Base-by-base conservation (phyloP, 2,888 invertebrate genomes). In the Oligia fasciuncula region DNA sequence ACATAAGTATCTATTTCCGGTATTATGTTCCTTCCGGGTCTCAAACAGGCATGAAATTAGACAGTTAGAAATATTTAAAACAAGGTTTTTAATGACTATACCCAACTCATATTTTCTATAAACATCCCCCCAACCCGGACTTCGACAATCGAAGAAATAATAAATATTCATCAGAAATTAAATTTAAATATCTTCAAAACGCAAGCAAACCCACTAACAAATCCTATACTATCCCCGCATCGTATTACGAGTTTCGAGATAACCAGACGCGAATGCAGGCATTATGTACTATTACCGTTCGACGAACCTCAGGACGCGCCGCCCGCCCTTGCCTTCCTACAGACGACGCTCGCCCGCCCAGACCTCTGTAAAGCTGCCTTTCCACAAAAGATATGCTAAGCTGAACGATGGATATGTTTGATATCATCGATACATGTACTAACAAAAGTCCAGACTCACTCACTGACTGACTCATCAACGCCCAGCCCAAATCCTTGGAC, bases 241-340 rank as follows among this genome's bases (percentile, higher is more conserved):
- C 11, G 40, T 81, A 69, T 77, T 77, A 79, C 85, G 70, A 82
- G 72, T 40, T 35, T 66, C 14, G 5, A 76, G 67, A 67, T 69
- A 79, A 69, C 77, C 74, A 57, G 62, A 43, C 63, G 65, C 65
- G 78, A 67, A 65, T 85, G 85, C 85, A 85, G 72, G 74, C 85
- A 63, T 79, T 82, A 82, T 72, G 76, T 85, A 72, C 72, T 62
- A 72, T 85, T 84, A 75, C 74, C 86, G 85, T 83, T 66, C 85
- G 78, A 65, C 83, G 86, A 83, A 82, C 88, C 57, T 73, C 51
- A 81, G 88, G 87, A 85, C 88, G 85, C 83, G 71, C 66, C 86
- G 87, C 76, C 68, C 85, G 87, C 80, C 88, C 88, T 88, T 88
- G 85, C 76, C 78, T 85, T 85, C 85, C 85, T 79, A 84, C 84